Base-by-base conservation (phyloP, 2,888 invertebrate genomes). In the Tenthredo livida region DNA sequence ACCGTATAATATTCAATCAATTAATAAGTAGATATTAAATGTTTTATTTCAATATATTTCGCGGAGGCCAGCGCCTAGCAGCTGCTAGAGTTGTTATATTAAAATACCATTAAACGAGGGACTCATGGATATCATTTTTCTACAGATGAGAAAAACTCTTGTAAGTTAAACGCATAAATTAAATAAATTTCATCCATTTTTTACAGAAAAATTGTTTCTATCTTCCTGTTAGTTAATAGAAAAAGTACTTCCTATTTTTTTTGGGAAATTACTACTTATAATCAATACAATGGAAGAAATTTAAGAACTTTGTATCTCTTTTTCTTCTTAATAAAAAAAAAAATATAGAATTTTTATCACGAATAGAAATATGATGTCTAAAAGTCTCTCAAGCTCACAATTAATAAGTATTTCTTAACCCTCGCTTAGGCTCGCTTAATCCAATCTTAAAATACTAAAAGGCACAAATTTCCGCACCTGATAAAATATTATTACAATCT, bases 401-500 rank as follows among this genome's bases (percentile, higher is more conserved):
- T 87, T 88, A 89, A 87, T 87, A 86, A 85, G 86, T 86, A 87
- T 86, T 84, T 85, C 87, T 89, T 88, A 89, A 88, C 88, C 87
- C 88, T 90, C 90, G 89, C 89, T 92, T 92, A 92, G 91, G 91
- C 90, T 92, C 92, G 47, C 70, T 83, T 83, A 83, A 90, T 91
- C 90, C 89, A 91, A 90, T 90, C 92, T 92, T 93, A 93, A 90
- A 90, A 90, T 90, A 91, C 93, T 93, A 93, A 92, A 93, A 93
- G 93, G 93, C 93, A 93, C 93, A 92, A 92, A 91, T 91, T 92
- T 91, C 88, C 85, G 85, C 85, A 85, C 85, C 85, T 85, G 85
- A 85, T 85, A 85, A 84, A 85, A 85, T 83, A 85, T 85, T 72
- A 70, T 85, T 85, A 85, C 84, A 83, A 84, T 84, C 85, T 85